These are phyloP conservation scores for Sinhomidia bicolor DNA, from an alignment of 2,888 invertebrate genomes.

Conservation along the genomic window DNA sequence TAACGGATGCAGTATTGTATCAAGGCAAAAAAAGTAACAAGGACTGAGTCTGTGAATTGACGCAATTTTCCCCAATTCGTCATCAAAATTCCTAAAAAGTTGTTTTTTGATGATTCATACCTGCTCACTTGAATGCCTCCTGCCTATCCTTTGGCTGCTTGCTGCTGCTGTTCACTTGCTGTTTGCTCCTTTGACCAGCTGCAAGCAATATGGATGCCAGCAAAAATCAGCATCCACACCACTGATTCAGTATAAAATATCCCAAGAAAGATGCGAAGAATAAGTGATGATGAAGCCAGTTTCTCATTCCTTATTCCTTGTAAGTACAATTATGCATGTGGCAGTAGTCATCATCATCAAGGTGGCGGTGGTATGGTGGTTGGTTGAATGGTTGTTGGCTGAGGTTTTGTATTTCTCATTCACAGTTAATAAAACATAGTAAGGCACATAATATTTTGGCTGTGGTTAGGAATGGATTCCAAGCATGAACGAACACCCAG, in stretches of 20 bases:
- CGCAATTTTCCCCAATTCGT: slow-evolving; percentile 79
- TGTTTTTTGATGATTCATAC: slow-evolving; percentile 78
- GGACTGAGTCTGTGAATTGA: slow-evolving; percentile 72
- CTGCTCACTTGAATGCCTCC: slow-evolving; percentile 68
- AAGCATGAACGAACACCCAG: slow-evolving; percentile 65
- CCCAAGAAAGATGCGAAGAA: slow-evolving; percentile 54
- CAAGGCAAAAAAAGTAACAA: slow-evolving; percentile 61
- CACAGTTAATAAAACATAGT: slow-evolving; percentile 64
- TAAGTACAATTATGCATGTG: slow-evolving; percentile 49
- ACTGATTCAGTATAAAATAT: slow-evolving; percentile 23
- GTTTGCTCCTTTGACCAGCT: slow-evolving; percentile 60
- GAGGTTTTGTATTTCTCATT: slow-evolving; percentile 53
- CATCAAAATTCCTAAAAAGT: slow-evolving; percentile 78
- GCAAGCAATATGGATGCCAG: slow-evolving; percentile 68
- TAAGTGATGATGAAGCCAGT: slow-evolving; percentile 60
- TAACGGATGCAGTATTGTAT: slow-evolving; percentile 69
- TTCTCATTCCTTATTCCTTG: slow-evolving; percentile 45
- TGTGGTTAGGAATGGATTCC: slow-evolving; percentile 65
- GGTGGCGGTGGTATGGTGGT: slow-evolving; percentile 19
- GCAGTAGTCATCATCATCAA: slow-evolving; percentile 50
- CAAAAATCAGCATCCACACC: slow-evolving; percentile 9
- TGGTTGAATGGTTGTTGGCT: slow-evolving; percentile 42
- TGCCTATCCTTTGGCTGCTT: slow-evolving; percentile 42
- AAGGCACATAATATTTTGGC: slow-evolving; percentile 68
- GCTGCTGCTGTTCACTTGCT: too few relatives aligned